Evolutionary conservation across 2,797 vertebrate species (phyloP).

Genomic region (Enteromius anoplus): DNA sequence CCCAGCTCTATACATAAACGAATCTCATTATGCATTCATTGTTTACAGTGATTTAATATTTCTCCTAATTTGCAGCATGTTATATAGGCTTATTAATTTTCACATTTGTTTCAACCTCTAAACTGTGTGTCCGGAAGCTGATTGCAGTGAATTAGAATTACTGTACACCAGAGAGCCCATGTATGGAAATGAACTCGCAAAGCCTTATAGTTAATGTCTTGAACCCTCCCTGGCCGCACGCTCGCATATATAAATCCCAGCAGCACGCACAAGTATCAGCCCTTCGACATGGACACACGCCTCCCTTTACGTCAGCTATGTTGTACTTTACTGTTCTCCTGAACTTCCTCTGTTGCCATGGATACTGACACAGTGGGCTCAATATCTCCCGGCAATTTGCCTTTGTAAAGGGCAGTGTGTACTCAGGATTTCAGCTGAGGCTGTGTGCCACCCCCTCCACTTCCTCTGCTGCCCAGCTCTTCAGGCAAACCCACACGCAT

Average conservation of each 20-base stretch:
- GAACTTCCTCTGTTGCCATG: slow-evolving; percentile 82
- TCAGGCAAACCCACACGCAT: slow-evolving; percentile 42
- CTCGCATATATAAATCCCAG: slow-evolving; percentile 39
- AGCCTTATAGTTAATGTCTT: slow-evolving; percentile 5
- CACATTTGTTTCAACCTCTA: not conserved
- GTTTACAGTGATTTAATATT: slow-evolving; percentile 28
- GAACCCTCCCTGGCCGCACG: not conserved
- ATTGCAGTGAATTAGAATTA: slow-evolving; percentile 1
- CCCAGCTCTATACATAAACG: not conserved
- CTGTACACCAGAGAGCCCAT: not conserved
- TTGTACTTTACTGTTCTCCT: slow-evolving; percentile 70
- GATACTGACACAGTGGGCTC: slow-evolving; percentile 78
- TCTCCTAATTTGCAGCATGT: not conserved
- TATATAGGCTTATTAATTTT: slow-evolving; percentile 8
- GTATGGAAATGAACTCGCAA: slow-evolving; percentile 13
- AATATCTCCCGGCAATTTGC: slow-evolving; percentile 76
- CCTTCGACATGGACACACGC: slow-evolving; percentile 39
- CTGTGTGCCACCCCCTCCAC: slow-evolving; percentile 52
- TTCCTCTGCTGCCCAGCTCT: slow-evolving; percentile 25
- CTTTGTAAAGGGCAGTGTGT: slow-evolving; percentile 78
- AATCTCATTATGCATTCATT: slow-evolving; percentile 25
- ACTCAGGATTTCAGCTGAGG: slow-evolving; percentile 69
- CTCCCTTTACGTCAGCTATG: slow-evolving; percentile 69
- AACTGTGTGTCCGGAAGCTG: slow-evolving; percentile 12
- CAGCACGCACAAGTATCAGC: slow-evolving; percentile 37